Conservation (phyloP, 2,797 vertebrate genomes). For the Myoxocephalus aenaeus region DNA sequence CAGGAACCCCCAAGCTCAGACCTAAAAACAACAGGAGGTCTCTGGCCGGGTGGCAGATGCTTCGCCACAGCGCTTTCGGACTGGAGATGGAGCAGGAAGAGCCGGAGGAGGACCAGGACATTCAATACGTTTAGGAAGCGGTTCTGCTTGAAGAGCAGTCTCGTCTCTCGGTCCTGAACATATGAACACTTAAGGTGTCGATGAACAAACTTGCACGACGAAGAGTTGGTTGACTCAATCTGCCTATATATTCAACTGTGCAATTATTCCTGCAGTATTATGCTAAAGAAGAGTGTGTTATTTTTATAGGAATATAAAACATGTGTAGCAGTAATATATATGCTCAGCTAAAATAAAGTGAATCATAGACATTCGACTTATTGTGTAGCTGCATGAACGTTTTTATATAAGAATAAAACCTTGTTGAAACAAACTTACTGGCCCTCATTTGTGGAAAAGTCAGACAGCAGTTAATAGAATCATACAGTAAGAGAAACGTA, state of each 20-base stretch:
- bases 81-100: slow-evolving; percentile 71
- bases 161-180: slow-evolving; percentile 3
- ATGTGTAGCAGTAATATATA: slow-evolving; percentile 50
- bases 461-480: slow-evolving; percentile 13
- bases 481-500: background rate
- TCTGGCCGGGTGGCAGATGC: slow-evolving; percentile 75
- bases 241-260: slow-evolving; percentile 51
- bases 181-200: slow-evolving; percentile 6
- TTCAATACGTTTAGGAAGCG: slow-evolving; percentile 67
- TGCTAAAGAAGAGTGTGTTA: slow-evolving; percentile 54
- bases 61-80: slow-evolving; percentile 78
- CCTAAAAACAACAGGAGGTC: slow-evolving; percentile 57
- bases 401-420: slow-evolving; percentile 65
- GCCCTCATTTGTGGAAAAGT: slow-evolving; percentile 21
- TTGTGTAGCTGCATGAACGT: slow-evolving; percentile 22
- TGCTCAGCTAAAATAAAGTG: slow-evolving; percentile 29
- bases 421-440: slow-evolving; percentile 24
- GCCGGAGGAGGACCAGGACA: slow-evolving; percentile 60
- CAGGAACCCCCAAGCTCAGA: slow-evolving; percentile 34
- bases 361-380: slow-evolving; percentile 20
- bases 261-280: slow-evolving; percentile 78
- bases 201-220: slow-evolving; percentile 18
- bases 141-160: background rate
- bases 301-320: slow-evolving; percentile 63
- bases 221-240: slow-evolving; percentile 20